Evolutionary conservation across 2,888 invertebrate genomes (phyloP), one percentile per base, ranked within the genome.

Genomic region (Lasioglossum calceatum): DNA sequence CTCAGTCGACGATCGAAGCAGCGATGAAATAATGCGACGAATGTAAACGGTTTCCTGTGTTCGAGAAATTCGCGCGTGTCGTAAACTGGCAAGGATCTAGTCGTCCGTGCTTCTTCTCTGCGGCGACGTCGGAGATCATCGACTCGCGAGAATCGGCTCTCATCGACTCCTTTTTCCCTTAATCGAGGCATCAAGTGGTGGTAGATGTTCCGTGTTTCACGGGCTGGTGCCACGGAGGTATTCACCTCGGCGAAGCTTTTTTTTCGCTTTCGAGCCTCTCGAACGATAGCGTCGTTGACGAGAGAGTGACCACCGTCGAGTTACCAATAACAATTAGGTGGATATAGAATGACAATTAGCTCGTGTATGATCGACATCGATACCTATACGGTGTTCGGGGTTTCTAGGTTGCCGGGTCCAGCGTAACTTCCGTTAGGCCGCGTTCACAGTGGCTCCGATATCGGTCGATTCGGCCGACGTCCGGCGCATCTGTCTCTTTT

Each of bases 321-420:
- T 58, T n/a, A 12, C n/a, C n/a, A 58, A 58, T 58, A 27, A 12
- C 58, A 58, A 58, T 58, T n/a, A 1, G 0, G 3, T 14, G 54
- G 44, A 84, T 91, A 81, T 70, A 32, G 85, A 85, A 84, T 86
- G 82, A 73, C 39, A 77, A 90, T 90, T 86, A 84, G 64, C 64
- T 42, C 47, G 82, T 36, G 73, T 71, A 82, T 79, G 83, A 91
- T 88, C 80, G 85, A 82, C 87, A 79, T 54, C 70, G 79, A 89
- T 77, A 81, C 75, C 77, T 64, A 77, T 79, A 75, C 72, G 86
- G 89, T 85, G 88, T 94, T 94, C 90, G 92, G 86, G 93, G 93
- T 95, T 95, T 94, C 93, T 94, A 92, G 95, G 95, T 94, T 94
- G 92, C 87, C 82, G 81, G 93, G 92, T 93, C 92, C 93, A 70